These are phyloP conservation scores for Porites evermanni DNA, from an alignment of 92 coral and sea anemone species.

Conservation along the genomic window DNA sequence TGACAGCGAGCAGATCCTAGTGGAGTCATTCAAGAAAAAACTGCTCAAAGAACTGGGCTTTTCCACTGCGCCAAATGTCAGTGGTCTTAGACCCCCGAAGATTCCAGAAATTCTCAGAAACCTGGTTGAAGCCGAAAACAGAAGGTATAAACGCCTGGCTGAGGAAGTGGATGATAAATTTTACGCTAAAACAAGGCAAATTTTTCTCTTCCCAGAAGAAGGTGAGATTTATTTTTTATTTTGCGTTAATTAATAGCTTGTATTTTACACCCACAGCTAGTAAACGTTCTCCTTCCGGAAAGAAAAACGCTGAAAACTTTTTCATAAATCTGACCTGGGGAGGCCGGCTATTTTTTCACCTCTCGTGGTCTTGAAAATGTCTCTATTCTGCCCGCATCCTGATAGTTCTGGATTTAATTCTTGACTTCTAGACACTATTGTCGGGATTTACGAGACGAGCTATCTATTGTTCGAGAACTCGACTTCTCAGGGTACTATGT, in stretches of 20 bases:
- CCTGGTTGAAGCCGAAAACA: conserved; percentile 29
- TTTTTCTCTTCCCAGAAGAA: conserved; percentile 22
- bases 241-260: background rate
- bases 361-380: background rate
- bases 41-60: conserved; percentile 40
- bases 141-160: background rate
- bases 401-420: background rate
- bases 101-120: conserved; percentile 23
- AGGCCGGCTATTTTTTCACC: background rate
- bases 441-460: background rate
- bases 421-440: conserved; percentile 25
- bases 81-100: background rate
- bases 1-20: conserved; percentile 6
- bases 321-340: background rate
- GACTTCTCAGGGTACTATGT: background rate
- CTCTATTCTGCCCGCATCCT: too few relatives aligned
- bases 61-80: conserved; percentile 22
- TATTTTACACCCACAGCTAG: background rate
- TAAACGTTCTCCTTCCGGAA: too few relatives aligned
- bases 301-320: background rate
- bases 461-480: background rate
- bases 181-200: conserved; percentile 5
- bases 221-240: background rate
- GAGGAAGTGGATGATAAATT: conserved; percentile 1
- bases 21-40: conserved; percentile 32